Conservation (phyloP, 1,140 invertebrate species). For the Drosophila hydei region DNA sequence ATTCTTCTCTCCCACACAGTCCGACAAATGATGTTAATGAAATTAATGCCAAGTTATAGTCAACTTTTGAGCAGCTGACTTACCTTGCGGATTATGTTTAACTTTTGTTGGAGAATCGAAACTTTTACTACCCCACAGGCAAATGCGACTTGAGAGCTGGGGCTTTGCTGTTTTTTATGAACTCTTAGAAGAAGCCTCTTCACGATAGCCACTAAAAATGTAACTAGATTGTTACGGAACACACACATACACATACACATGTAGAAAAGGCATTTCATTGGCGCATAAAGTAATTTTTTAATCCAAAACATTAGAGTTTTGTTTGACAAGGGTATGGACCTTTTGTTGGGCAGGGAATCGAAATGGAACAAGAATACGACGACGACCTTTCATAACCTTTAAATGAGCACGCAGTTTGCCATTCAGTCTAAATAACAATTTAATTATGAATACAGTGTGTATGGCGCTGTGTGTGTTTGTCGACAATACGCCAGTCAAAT, state of each 20-base stretch:
- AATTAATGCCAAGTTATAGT: constrained; percentile 61
- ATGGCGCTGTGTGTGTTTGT: not conserved
- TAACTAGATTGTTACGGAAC: constrained; percentile 19
- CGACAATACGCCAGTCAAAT: constrained; percentile 37
- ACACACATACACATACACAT: constrained; percentile 11
- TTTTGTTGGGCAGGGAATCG: constrained; percentile 15
- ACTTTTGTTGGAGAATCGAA: constrained; percentile 53
- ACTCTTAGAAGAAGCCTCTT: constrained; percentile 11
- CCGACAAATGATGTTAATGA: constrained; percentile 55
- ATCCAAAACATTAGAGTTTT: constrained; percentile 23
- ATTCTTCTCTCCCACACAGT: not conserved
- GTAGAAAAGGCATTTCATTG: constrained; percentile 44
- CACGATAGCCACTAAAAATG: constrained; percentile 18
- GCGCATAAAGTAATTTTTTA: constrained; percentile 62
- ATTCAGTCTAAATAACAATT: constrained; percentile 67
- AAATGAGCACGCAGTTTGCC: constrained; percentile 69
- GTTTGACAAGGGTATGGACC: constrained; percentile 28
- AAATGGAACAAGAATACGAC: constrained; percentile 1
- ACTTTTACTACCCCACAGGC: constrained; percentile 38
- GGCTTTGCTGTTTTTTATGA: constrained; percentile 16
- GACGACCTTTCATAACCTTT: constrained; percentile 71
- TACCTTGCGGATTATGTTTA: constrained; percentile 56
- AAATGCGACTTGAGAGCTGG: not conserved
- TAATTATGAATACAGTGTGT: constrained; percentile 65
- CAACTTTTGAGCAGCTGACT: constrained; percentile 50